Percentiles rank a stretch among this genome's conserved stretches.
Conservation (phyloP, 2,113 vertebrate genomes). For the Albula glossodonta region DNA sequence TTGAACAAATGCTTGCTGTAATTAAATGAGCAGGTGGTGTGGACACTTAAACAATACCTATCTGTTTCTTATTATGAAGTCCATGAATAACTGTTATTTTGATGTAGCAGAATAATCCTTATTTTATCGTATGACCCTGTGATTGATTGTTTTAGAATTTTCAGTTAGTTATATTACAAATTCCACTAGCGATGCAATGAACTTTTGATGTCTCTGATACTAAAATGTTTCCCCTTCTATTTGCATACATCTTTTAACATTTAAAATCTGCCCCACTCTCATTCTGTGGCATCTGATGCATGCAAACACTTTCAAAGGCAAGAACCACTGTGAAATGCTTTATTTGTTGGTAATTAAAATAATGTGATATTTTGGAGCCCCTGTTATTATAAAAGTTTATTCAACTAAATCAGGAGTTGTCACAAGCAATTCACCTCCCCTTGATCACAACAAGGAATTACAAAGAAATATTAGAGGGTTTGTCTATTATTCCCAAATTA, state of each 20-base stretch:
- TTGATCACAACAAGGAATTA: background rate
- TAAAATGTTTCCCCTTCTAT: background rate
- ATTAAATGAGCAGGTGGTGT: background rate
- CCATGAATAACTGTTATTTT: background rate
- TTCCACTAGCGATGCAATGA: background rate
- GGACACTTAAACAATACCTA: background rate
- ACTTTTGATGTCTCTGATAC: background rate
- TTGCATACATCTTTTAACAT: background rate
- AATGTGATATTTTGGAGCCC: background rate
- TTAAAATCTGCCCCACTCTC: background rate
- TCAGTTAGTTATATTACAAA: background rate
- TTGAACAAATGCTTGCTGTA: conserved; percentile 14
- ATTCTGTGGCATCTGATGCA: conserved; percentile 7
- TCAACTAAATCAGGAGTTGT: conserved; percentile 1
- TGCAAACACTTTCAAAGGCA: background rate
- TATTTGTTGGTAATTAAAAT: conserved; percentile 21
- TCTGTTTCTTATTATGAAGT: background rate
- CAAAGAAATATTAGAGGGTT: background rate
- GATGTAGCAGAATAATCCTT: background rate
- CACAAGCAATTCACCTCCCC: background rate
- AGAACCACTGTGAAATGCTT: background rate
- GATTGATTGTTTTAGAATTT: background rate
- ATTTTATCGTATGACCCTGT: background rate
- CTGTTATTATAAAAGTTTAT: background rate
- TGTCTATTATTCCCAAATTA: conserved; percentile 20